Base-by-base conservation (phyloP, 2,888 invertebrate species). In the Clusia tigrina region DNA sequence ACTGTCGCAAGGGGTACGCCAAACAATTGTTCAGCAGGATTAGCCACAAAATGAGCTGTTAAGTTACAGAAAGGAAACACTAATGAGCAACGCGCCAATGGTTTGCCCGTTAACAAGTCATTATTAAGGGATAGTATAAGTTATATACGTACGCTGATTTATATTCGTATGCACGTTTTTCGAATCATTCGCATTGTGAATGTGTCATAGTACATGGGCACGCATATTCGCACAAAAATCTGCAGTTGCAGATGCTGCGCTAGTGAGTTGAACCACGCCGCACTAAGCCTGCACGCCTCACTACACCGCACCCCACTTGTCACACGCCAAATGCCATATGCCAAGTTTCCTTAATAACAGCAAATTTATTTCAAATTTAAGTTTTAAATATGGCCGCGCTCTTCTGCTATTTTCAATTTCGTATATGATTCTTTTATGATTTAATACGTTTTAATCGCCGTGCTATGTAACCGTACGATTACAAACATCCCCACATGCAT, bases 361-460 rank as follows among this genome's bases (percentile, higher is more conserved):
- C 42, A n/a, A 42, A 42, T 42, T 42, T 42, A 42, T 42, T 42
- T 42, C 42, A 42, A 42, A n/a, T n/a, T n/a, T n/a, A n/a, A n/a
- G n/a, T n/a, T n/a, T n/a, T n/a, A n/a, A n/a, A n/a, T n/a, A n/a
- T 42, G 12, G 5, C 32, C 12, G 5, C 32, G 32, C 32, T 32
- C n/a, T n/a, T n/a, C n/a, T 5, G 42, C 9, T 15, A 42, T 42
- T 42, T 42, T 42, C 10, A 6, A 42, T 42, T 42, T 42, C 42
- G 42, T n/a, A 42, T 42, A 42, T 42, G 42, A 42, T 42, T n/a
- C n/a, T n/a, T 42, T 42, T 42, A 42, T 42, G 42, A 42, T 42
- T 42, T 32, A 32, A 12, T n/a, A n/a, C 32, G 12, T 32, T 32
- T 32, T 42, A 42, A 42, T 42, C 42, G 42, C 42, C 6, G n/a